These are phyloP conservation scores for Olivierus martensii DNA, from an alignment of 1,140 invertebrate species.

Conservation along the genomic window DNA sequence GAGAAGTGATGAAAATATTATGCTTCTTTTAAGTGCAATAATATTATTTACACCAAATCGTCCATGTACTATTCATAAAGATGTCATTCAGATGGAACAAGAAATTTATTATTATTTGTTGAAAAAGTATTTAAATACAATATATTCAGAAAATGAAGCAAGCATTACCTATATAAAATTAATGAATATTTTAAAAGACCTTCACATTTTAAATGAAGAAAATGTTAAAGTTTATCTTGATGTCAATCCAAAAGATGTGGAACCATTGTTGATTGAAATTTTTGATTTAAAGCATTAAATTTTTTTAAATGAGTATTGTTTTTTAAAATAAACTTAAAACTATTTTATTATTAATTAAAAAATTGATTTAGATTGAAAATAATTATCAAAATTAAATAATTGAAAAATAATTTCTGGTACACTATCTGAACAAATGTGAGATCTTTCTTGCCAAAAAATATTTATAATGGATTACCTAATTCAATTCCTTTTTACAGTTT, in stretches of 20 bases:
- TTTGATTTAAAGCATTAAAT: constrained; percentile 58
- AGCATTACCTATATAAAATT: constrained; percentile 69
- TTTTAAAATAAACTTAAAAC: too few relatives aligned
- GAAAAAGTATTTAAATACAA: constrained; percentile 65
- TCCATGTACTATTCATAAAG: constrained; percentile 59
- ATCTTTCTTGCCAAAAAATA: too few relatives aligned
- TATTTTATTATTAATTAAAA: too few relatives aligned
- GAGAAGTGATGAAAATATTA: constrained; percentile 70
- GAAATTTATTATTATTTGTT: constrained; percentile 82
- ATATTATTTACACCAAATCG: constrained; percentile 72
- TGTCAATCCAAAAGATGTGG: constrained; percentile 74
- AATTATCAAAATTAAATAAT: too few relatives aligned
- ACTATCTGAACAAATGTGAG: too few relatives aligned
- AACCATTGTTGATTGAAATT: constrained; percentile 81
- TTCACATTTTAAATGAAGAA: constrained; percentile 69
- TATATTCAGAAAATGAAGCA: constrained; percentile 67
- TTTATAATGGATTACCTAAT: too few relatives aligned
- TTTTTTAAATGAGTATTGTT: not conserved
- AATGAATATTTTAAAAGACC: constrained; percentile 72
- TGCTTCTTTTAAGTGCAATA: constrained; percentile 78
- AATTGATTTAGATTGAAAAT: too few relatives aligned
- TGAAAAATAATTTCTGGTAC: too few relatives aligned
- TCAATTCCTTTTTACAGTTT: too few relatives aligned
- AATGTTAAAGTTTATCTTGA: constrained; percentile 76
- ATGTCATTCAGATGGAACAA: constrained; percentile 75